Percentiles rank a stretch among this genome's conserved stretches.
These are phyloP conservation scores for Crotalus horridus DNA, from an alignment of 2,113 vertebrate genomes.

Conservation along the genomic window DNA sequence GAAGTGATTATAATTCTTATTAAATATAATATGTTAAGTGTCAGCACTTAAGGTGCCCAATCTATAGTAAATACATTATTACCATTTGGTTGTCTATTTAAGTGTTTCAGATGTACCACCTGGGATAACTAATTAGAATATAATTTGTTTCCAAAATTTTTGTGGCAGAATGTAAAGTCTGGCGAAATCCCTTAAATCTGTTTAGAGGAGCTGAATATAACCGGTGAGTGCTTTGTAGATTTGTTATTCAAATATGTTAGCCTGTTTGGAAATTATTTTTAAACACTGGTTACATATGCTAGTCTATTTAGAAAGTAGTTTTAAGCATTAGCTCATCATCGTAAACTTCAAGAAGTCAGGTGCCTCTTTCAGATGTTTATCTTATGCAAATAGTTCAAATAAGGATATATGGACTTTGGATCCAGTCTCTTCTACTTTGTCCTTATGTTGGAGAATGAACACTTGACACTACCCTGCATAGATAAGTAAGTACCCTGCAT, in stretches of 20 bases:
- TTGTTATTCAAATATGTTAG: constrained; percentile 2
- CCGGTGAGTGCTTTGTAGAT: constrained; percentile 73
- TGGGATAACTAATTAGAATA: constrained; percentile 33
- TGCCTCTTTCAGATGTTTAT: neutral
- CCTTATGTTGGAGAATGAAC: neutral
- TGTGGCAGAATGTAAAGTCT: constrained; percentile 96
- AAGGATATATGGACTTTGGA: neutral
- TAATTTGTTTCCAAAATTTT: constrained; percentile 36
- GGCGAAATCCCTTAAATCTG: constrained; percentile 97
- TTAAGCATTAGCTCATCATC: constrained; percentile 21
- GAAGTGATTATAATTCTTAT: neutral
- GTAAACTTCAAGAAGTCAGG: neutral
- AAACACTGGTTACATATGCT: constrained; percentile 26
- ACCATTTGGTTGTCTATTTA: neutral
- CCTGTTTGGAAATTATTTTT: constrained; percentile 32
- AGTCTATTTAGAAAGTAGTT: constrained; percentile 26
- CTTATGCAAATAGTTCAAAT: neutral
- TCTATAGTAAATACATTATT: neutral
- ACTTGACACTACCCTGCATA: neutral
- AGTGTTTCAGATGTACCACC: constrained; percentile 26
- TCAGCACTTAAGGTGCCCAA: neutral
- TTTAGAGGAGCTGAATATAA: constrained; percentile 98
- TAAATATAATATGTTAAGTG: neutral
- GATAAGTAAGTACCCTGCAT: neutral
- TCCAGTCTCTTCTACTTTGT: neutral